Base-by-base conservation (phyloP, 2,888 invertebrate genomes). In the Lochmaea crataegi region DNA sequence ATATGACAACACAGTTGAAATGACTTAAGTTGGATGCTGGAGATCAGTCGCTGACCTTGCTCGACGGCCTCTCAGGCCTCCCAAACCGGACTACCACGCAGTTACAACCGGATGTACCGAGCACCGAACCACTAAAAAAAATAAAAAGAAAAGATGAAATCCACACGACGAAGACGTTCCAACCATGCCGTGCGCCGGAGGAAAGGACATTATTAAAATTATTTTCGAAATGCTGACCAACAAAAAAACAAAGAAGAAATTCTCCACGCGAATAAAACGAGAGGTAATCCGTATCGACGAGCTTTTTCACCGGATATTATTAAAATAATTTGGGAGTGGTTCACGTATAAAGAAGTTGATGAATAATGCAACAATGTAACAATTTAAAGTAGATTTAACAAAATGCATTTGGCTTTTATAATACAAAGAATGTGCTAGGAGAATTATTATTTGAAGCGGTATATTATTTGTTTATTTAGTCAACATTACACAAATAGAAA, bases 1-100 rank as follows among this genome's bases (percentile, higher is more conserved):
- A 57, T 26, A 14, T 38, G 73, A 65, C 73, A 73, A 73, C 69
- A 61, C 12, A 5, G 73, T 57, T 53, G 22, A 45, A 66, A 61
- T 76, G 77, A 72, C 77, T 68, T 72, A 74, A 65, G 73, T 73
- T 72, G 80, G 80, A 80, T 83, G 84, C 83, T 84, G 84, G 85
- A 67, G 73, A 85, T 85, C 86, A 86, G 86, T 86, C 86, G 86
- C 86, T 86, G 86, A 86, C 86, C 86, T 86, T 86, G 86, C 86
- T 84, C 85, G 86, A 85, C 85, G 84, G 85, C 80, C 79, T 78
- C 77, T 75, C 72, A 76, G 73, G 75, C 67, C 77, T 77, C 74
- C 76, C 76, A 77, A 79, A 79, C 78, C 80, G 79, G 80, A 80
- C 82, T 76, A 79, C 79, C 81, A 79, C 80, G 79, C 78, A 80